Evolutionary conservation across 2,797 vertebrate genomes (phyloP).

Genomic region (Enteromius afrohamiltoni): DNA sequence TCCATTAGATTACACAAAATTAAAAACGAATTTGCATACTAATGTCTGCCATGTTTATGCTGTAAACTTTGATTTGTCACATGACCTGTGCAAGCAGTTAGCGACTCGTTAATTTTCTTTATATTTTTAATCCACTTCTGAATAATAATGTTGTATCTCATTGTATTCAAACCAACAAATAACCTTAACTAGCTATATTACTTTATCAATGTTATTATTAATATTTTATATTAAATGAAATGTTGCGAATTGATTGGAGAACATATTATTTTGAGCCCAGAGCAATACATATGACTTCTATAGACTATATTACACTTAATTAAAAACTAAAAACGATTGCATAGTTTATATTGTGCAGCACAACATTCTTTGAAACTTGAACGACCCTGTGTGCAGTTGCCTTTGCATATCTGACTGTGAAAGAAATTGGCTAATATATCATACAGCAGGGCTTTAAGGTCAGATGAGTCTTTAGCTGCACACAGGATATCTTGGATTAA

Average conservation of each 20-base stretch:
- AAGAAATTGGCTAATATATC: background rate
- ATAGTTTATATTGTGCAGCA: background rate
- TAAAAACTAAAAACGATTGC: background rate
- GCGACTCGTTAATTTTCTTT: too few relatives aligned
- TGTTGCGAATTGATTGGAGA: background rate
- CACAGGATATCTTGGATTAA: conserved; percentile 21
- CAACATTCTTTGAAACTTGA: background rate
- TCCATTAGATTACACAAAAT: background rate
- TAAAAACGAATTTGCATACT: background rate
- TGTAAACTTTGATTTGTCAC: too few relatives aligned
- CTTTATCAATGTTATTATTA: background rate
- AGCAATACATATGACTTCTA: background rate
- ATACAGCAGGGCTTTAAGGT: background rate
- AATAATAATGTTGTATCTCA: background rate
- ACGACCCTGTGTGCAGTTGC: background rate
- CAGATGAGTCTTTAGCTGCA: background rate
- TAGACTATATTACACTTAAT: background rate
- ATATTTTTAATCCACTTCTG: background rate
- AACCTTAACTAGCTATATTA: background rate
- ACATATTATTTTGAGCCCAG: background rate
- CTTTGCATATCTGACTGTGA: background rate
- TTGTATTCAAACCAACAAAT: background rate
- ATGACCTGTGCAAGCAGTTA: too few relatives aligned
- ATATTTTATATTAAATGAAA: background rate
- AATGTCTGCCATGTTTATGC: background rate